Percentiles rank a stretch among this genome's conserved stretches.
Evolutionary conservation across 2,113 vertebrate genomes (phyloP).

Genomic region (Alces alces): DNA sequence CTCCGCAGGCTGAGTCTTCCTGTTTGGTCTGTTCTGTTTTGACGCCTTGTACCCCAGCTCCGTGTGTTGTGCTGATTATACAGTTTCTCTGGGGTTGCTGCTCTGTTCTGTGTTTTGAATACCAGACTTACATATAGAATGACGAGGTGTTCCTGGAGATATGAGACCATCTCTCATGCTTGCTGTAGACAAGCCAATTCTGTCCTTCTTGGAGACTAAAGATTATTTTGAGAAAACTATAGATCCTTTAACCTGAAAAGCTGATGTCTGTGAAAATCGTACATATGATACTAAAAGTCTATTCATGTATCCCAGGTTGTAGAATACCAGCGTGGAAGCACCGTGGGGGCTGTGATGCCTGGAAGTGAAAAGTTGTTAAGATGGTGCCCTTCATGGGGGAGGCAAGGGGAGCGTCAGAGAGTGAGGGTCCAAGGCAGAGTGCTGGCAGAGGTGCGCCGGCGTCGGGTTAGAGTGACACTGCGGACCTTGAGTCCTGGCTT

Average conservation of each 20-base stretch:
- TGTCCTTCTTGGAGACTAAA: not conserved
- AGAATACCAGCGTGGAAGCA: not conserved
- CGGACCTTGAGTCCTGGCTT: not conserved
- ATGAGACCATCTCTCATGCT: not conserved
- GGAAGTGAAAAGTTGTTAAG: not conserved
- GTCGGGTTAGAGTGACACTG: not conserved
- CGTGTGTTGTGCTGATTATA: not conserved
- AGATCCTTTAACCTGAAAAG: not conserved
- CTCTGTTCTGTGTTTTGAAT: not conserved
- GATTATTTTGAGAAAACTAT: not conserved
- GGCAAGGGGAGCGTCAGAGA: not conserved
- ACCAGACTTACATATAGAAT: not conserved
- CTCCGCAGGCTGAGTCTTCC: not conserved
- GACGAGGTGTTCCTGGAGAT: not conserved
- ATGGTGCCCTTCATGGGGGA: not conserved
- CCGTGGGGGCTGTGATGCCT: not conserved
- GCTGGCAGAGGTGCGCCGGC: not conserved
- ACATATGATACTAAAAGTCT: not conserved
- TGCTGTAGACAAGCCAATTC: not conserved
- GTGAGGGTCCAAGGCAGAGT: not conserved
- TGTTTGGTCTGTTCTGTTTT: not conserved
- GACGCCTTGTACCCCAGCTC: not conserved
- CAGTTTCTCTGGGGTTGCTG: not conserved
- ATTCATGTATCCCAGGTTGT: not conserved
- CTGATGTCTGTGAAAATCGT: not conserved